Base-by-base conservation (phyloP, 2,888 invertebrate species). In the Netelia melanura region DNA sequence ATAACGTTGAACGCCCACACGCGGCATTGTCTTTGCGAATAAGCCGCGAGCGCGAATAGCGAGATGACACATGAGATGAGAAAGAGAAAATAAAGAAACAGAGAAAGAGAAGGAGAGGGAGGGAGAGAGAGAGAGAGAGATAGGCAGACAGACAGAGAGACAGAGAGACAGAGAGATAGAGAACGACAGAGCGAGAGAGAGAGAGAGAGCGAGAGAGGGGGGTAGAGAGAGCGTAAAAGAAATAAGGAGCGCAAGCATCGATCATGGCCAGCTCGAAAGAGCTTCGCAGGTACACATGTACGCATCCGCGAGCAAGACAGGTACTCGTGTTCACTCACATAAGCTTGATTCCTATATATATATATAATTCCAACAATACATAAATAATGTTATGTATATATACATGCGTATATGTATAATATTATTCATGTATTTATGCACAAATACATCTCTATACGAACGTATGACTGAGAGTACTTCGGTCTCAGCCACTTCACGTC, bases 11-110 rank as follows among this genome's bases (percentile, higher is more conserved):
- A 74, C 81, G 64, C 81, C 81, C 74, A 81, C 78, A 78, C 23
- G 56, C 25, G 38, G 23, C 56, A 84, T 84, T 84, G 81, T 84
- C 78, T 84, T 74, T 56, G 61, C 74, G 70, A 70, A 56, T 72
- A 72, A 64, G 77, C 77, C 84, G 68, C 61, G 61, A 43, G 83
- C 72, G 43, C 67, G 67, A 72, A 61, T 71, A 52, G 11, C 61
- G 38, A 54, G 75, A 62, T 58, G 56, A 72, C 30, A 54, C 70
- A 82, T 44, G 56, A 30, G 30, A 30, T 30, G 30, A 30, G 30
- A 30, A 30, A 30, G 30, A 30, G 30, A 30, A 30, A 30, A 52
- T 14, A 71, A 17, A 14, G 17, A 30, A 8, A 25, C 25, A 72
- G 25, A 30, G 3, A 10, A 11, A 61, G 3, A 25, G 10, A 67